Conservation (phyloP, 2,113 vertebrate genomes). For the Nymphicus hollandicus region DNA sequence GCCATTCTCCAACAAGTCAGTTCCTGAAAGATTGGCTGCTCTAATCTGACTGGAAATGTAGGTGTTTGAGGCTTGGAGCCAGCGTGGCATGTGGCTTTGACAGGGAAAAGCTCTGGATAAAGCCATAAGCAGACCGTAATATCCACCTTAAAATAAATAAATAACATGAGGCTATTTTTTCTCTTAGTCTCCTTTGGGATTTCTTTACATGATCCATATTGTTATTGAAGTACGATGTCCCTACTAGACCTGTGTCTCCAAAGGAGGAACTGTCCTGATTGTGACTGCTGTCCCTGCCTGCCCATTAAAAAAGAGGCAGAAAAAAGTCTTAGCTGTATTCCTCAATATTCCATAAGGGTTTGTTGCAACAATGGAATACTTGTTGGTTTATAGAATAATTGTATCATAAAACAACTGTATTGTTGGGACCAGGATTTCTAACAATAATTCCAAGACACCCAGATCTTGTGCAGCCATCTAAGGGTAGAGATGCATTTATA, state of each 20-base stretch:
- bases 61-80: background rate
- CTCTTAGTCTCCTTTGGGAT: background rate
- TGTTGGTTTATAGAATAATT: background rate
- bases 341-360: background rate
- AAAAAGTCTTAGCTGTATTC: background rate
- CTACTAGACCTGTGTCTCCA: background rate
- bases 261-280: background rate
- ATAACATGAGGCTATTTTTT: background rate
- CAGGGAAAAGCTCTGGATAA: background rate
- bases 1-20: background rate
- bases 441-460: background rate
- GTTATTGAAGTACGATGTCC: background rate
- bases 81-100: background rate
- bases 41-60: background rate
- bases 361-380: background rate
- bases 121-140: background rate
- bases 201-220: background rate
- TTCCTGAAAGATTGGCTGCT: background rate
- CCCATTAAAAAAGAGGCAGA: background rate
- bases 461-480: background rate
- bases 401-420: background rate
- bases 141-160: background rate
- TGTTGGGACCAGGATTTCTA: background rate
- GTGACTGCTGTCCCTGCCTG: background rate
- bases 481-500: background rate